Conservation (phyloP, 2,797 vertebrate genomes). For the Channa striata region DNA sequence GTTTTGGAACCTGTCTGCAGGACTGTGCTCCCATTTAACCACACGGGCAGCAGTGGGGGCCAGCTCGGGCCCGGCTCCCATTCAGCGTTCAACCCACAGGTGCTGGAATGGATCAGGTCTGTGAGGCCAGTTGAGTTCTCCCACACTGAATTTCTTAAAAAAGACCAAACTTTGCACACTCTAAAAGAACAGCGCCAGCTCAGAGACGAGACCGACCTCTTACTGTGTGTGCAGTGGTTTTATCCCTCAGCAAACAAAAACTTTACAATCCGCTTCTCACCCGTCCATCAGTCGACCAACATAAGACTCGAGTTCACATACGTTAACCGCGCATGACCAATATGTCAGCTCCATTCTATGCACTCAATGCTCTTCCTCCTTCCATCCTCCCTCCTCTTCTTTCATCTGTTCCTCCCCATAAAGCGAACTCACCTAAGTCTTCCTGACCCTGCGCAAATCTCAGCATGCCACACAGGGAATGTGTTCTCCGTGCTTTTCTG, state of each 20-base stretch:
- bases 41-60: background rate
- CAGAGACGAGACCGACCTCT: no score
- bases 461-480: slow-evolving; percentile 46
- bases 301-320: background rate
- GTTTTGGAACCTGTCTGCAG: background rate
- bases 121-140: background rate
- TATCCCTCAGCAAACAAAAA: background rate
- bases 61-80: background rate
- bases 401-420: slow-evolving; percentile 8
- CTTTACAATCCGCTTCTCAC: background rate
- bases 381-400: no score
- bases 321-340: no score
- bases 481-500: slow-evolving; percentile 34
- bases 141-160: background rate
- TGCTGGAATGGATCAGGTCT: background rate
- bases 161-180: background rate
- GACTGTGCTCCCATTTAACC: background rate
- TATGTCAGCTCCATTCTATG: no score
- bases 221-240: background rate
- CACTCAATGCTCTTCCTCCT: background rate
- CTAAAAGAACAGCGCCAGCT: no score
- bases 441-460: slow-evolving; percentile 47
- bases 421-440: slow-evolving; percentile 26
- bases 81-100: background rate
- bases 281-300: no score